Percentiles rank a stretch among this genome's conserved stretches.
Conservation (phyloP, 2,113 vertebrate genomes). For the Orcinus orca region DNA sequence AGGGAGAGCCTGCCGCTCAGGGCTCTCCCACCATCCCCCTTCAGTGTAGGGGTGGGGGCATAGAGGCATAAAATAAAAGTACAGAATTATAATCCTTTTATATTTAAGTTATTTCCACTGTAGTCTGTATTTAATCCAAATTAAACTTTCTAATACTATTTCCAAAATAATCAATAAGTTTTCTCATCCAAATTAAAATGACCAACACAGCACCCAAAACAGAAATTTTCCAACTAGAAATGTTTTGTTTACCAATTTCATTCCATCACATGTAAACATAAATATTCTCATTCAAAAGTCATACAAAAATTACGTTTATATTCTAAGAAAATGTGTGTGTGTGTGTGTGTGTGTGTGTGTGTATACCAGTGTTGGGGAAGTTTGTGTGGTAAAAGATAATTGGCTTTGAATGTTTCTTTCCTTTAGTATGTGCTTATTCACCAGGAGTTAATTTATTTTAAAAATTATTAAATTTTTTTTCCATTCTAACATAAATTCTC, state of each 20-base stretch:
- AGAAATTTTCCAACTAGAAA: neutral
- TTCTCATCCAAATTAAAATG: neutral
- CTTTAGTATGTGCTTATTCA: neutral
- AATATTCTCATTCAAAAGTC: neutral
- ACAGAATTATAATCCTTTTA: neutral
- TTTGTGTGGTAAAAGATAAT: neutral
- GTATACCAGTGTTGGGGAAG: neutral
- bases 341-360: neutral
- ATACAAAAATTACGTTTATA: neutral
- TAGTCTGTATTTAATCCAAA: constrained; percentile 11
- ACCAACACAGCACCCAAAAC: neutral
- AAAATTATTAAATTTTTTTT: constrained; percentile 25
- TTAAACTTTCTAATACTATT: neutral
- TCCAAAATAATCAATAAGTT: neutral
- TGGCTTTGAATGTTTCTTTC: neutral
- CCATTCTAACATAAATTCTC: neutral
- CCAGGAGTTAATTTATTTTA: neutral
- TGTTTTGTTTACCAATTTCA: constrained; percentile 3
- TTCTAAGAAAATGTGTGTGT: neutral
- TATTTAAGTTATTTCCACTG: neutral
- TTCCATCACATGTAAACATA: neutral
- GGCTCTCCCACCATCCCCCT: neutral
- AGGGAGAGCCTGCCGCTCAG: neutral
- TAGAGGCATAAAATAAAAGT: neutral
- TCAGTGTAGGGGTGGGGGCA: neutral